Evolutionary conservation across 2,888 invertebrate species (phyloP).

Genomic region (Lithophane ornitopus): DNA sequence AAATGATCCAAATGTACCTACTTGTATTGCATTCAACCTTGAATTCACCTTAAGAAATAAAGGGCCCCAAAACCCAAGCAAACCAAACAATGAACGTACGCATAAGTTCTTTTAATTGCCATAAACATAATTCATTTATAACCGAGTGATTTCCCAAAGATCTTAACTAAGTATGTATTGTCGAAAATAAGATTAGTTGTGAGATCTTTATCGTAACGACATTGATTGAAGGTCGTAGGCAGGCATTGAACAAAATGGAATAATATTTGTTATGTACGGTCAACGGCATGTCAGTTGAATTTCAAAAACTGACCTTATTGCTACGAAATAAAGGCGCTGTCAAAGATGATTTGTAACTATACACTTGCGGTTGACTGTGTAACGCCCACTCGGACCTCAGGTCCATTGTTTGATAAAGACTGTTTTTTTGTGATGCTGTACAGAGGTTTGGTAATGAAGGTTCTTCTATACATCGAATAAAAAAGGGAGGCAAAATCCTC

Average conservation of each 20-base stretch:
- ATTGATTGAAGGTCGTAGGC: slow-evolving; percentile 59
- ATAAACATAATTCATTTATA: slow-evolving; percentile 33
- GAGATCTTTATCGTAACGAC: slow-evolving; percentile 55
- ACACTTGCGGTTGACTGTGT: background rate
- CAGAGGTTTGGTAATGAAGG: slow-evolving; percentile 27
- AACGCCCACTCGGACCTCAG: slow-evolving; percentile 30
- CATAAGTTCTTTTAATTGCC: slow-evolving; percentile 37
- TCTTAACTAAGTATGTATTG: slow-evolving; percentile 54
- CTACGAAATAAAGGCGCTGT: background rate
- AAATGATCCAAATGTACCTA: slow-evolving; percentile 9
- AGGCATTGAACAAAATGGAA: slow-evolving; percentile 33
- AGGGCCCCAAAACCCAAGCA: slow-evolving; percentile 44
- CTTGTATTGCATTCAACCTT: slow-evolving; percentile 20
- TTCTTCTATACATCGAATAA: background rate
- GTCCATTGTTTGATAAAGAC: slow-evolving; percentile 44
- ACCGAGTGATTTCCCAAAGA: slow-evolving; percentile 47
- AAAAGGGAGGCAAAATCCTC: background rate
- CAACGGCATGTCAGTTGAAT: background rate
- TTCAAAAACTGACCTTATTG: background rate
- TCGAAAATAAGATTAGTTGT: slow-evolving; percentile 47
- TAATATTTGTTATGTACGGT: slow-evolving; percentile 9
- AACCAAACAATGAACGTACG: slow-evolving; percentile 33
- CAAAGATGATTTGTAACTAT: background rate
- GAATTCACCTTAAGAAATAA: background rate
- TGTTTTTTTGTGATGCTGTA: slow-evolving; percentile 46